A percentile compares a stretch with the other conserved stretches of the same genome.
Evolutionary conservation across 2,113 vertebrate species (phyloP).

Genomic region (Gambusia affinis): DNA sequence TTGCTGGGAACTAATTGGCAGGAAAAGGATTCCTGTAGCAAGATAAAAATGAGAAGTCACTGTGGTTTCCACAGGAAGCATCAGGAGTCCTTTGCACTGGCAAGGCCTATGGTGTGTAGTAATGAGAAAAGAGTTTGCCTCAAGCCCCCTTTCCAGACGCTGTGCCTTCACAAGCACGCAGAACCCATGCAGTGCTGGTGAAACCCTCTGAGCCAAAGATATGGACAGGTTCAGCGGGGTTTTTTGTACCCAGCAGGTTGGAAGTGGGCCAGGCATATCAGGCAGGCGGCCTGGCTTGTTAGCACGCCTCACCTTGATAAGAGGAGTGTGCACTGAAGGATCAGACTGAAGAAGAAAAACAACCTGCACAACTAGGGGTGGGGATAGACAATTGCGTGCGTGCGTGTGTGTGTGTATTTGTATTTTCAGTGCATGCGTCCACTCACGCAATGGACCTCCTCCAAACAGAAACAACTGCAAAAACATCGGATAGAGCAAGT

Average conservation of each 20-base stretch:
- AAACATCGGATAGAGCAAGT: constrained; percentile 71
- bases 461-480: constrained; percentile 78
- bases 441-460: constrained; percentile 73
- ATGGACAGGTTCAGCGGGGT: constrained; percentile 47
- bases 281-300: constrained; percentile 73
- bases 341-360: constrained; percentile 69
- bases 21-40: constrained; percentile 60
- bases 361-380: constrained; percentile 64
- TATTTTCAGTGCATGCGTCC: constrained; percentile 53
- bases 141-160: constrained; percentile 58
- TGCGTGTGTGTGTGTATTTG: constrained; percentile 38
- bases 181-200: constrained; percentile 39
- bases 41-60: constrained; percentile 67
- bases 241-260: constrained; percentile 42
- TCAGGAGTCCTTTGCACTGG: constrained; percentile 42
- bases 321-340: constrained; percentile 58
- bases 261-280: constrained; percentile 63
- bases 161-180: constrained; percentile 45
- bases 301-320: constrained; percentile 75
- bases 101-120: constrained; percentile 68
- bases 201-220: constrained; percentile 60
- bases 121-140: constrained; percentile 71
- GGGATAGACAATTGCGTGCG: constrained; percentile 54
- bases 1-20: constrained; percentile 76
- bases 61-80: constrained; percentile 63